Evolutionary conservation across 2,888 invertebrate genomes (phyloP).

Genomic region (Eucriotettix oculatus): DNA sequence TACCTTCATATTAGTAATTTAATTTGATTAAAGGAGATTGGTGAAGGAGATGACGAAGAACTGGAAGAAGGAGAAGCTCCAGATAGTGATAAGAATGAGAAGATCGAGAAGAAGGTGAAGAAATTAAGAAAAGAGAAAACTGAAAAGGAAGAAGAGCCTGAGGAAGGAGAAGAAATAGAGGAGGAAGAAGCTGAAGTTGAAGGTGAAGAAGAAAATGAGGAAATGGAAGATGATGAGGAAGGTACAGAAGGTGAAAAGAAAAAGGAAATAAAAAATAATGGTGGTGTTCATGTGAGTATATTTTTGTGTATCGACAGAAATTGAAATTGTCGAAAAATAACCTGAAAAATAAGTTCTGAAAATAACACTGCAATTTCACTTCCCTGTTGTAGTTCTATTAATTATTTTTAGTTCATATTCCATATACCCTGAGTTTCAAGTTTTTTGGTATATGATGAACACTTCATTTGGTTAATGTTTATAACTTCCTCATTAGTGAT

Average conservation of each 20-base stretch:
- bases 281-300: conserved; percentile 8
- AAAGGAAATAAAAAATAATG: conserved; percentile 3
- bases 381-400: too few species aligned
- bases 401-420: too few species aligned
- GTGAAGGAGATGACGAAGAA: conserved; percentile 1
- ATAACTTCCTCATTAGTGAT: too few species aligned
- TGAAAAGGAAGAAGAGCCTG: conserved; percentile 4
- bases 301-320: neutral
- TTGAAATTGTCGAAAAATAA: neutral
- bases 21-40: neutral
- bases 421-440: too few species aligned
- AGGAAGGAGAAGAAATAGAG: conserved; percentile 5
- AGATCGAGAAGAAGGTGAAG: neutral
- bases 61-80: conserved; percentile 6
- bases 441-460: too few species aligned
- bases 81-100: conserved; percentile 6
- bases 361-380: too few species aligned
- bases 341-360: too few species aligned
- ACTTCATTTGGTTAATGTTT: too few species aligned
- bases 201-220: conserved; percentile 6
- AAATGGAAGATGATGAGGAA: conserved; percentile 7
- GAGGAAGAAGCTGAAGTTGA: conserved; percentile 9
- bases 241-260: conserved; percentile 4
- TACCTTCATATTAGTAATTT: too few species aligned
- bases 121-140: neutral